Conservation (phyloP, 2,797 vertebrate species). For the Crypturellus tataupa region DNA sequence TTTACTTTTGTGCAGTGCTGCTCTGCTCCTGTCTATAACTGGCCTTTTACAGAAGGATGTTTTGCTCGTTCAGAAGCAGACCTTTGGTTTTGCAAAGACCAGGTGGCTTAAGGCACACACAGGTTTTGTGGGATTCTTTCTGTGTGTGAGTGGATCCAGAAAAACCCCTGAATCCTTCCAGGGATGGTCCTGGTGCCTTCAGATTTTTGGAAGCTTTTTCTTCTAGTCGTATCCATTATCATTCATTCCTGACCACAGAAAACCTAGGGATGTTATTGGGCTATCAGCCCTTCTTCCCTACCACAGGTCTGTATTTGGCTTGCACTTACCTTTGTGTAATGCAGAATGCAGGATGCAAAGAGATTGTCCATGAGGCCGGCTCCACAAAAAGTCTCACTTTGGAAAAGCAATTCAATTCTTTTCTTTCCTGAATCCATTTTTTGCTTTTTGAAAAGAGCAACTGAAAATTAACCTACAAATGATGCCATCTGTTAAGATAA, state of each 20-base stretch:
- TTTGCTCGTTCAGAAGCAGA: background rate
- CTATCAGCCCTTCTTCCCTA: background rate
- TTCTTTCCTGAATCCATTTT: background rate
- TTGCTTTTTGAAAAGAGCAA: background rate
- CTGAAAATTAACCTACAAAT: background rate
- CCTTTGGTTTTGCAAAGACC: slow-evolving; percentile 46
- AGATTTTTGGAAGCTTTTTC: slow-evolving; percentile 25
- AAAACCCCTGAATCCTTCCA: slow-evolving; percentile 41
- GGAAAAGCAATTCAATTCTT: background rate
- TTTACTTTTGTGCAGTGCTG: background rate
- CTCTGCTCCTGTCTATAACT: background rate
- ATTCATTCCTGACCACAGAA: slow-evolving; percentile 6
- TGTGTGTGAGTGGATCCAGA: background rate
- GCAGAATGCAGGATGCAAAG: background rate
- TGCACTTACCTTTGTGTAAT: background rate
- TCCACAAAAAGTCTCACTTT: background rate
- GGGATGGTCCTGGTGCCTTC: slow-evolving; percentile 1
- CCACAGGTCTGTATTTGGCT: background rate
- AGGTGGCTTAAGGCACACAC: slow-evolving; percentile 51
- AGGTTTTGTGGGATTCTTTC: background rate
- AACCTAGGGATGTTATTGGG: slow-evolving; percentile 2
- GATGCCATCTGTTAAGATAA: background rate
- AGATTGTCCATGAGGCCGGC: background rate
- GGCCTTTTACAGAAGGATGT: slow-evolving; percentile 26
- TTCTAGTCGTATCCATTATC: background rate